Base-by-base conservation (phyloP, 1,140 invertebrate species). In the Drosophila baimaii region DNA sequence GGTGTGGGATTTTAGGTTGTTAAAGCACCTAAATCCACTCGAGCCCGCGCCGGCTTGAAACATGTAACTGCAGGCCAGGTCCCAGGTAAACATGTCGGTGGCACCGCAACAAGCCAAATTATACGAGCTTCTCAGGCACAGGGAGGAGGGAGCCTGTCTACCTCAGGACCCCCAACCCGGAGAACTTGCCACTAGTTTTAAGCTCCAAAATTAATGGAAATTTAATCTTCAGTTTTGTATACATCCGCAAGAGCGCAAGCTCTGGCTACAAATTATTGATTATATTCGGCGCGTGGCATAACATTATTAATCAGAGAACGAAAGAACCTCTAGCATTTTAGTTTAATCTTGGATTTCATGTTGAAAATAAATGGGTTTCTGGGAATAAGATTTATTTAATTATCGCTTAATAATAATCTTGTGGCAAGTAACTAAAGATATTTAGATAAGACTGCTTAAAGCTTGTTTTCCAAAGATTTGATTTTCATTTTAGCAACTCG, bases 171-270 rank as follows among this genome's bases (percentile, higher is more conserved):
- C 31, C 12, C 31, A n/a, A n/a, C n/a, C n/a, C n/a, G n/a, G 31
- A 33, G 12, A 65, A 66, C 61, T n/a, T 21, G 17, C 15, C 29
- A 29, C 64, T 27, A 49, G 25, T 27, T 35, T 35, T 43, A 39
- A 39, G 59, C 59, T 17, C 6, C 23, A 35, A 46, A 64, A 65
- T 49, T 23, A 49, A 51, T 68, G 33, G 62, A 41, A 66, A 51
- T 68, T 51, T 68, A 68, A 68, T 66, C 33, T 39, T 1, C 17
- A 25, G 58, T 41, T 66, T 49, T 46, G 43, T 46, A 35, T 15
- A 29, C 41, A 47, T 15, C 59, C 35, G 15, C 13, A 15, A 8
- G 49, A 10, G n/a, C n/a, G n/a, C 7, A 9, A 12, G 21, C 10
- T n/a, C 5, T 2, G 10, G 23, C 17, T 12, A 13, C 8, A 8